Conservation (phyloP, 2,797 vertebrate genomes). For the Chloroceryle amazona region DNA sequence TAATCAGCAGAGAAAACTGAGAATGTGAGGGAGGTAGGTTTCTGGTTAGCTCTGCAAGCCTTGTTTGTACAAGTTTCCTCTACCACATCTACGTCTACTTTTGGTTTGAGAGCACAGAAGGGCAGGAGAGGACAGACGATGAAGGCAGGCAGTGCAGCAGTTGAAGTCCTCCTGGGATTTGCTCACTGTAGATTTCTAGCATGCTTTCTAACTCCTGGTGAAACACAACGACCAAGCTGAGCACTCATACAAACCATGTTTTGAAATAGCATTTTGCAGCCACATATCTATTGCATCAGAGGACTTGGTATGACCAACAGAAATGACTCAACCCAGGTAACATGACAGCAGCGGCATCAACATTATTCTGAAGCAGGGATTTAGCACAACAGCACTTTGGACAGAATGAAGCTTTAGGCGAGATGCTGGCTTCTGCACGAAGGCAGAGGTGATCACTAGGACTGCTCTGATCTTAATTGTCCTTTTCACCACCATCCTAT, state of each 20-base stretch:
- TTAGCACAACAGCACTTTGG: neutral
- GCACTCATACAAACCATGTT: neutral
- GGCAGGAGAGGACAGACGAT: neutral
- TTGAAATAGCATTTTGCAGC: neutral
- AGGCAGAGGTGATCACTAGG: neutral
- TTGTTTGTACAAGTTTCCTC: neutral
- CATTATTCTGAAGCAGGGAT: neutral
- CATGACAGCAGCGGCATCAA: neutral
- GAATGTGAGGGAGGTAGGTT: neutral
- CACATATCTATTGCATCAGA: neutral
- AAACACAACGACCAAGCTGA: neutral
- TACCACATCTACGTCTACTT: neutral
- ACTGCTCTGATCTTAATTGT: neutral
- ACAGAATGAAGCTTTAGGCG: neutral
- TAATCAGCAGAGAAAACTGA: conserved; percentile 20
- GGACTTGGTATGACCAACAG: neutral
- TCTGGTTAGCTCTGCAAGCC: neutral
- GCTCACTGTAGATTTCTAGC: neutral
- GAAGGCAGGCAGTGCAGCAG: accelerated
- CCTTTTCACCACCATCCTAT: neutral
- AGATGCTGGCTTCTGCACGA: neutral
- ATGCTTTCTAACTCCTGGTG: neutral
- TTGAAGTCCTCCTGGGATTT: neutral
- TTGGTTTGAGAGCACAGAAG: neutral
- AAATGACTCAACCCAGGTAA: neutral